Evolutionary conservation across 2,113 vertebrate genomes (phyloP).

Genomic region (Cepphus grylle): DNA sequence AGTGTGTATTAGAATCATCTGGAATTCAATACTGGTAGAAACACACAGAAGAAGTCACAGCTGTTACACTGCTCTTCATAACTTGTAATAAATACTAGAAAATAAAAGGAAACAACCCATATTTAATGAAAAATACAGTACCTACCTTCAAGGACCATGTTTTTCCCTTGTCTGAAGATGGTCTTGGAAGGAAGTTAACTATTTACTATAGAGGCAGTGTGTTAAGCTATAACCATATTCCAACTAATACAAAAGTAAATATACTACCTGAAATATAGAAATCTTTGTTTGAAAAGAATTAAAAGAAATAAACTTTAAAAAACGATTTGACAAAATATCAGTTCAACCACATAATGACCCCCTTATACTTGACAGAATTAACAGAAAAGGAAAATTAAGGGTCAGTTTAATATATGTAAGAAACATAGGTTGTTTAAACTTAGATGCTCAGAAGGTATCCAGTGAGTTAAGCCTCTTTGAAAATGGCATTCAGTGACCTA

Average conservation of each 20-base stretch:
- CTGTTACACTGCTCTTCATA: constrained; percentile 56
- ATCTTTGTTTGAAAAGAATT: constrained; percentile 31
- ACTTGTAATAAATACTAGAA: constrained; percentile 58
- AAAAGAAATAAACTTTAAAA: constrained; percentile 39
- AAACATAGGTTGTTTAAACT: background rate
- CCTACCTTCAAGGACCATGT: constrained; percentile 51
- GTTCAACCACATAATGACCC: constrained; percentile 21
- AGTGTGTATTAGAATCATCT: constrained; percentile 29
- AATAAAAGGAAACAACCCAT: constrained; percentile 49
- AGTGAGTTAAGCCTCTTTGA: background rate
- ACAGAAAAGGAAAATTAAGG: constrained; percentile 21
- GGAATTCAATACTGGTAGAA: constrained; percentile 65
- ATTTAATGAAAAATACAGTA: constrained; percentile 57
- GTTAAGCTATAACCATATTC: constrained; percentile 56
- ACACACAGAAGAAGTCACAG: constrained; percentile 57
- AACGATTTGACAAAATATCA: background rate
- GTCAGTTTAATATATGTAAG: constrained; percentile 23
- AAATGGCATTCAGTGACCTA: background rate
- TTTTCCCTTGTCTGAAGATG: constrained; percentile 50
- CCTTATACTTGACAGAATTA: constrained; percentile 21
- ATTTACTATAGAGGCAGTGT: constrained; percentile 23
- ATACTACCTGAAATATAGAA: constrained; percentile 34
- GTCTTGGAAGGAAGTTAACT: constrained; percentile 6
- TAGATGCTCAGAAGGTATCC: constrained; percentile 1
- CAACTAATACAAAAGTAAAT: constrained; percentile 41